phyloP scores from a whole-genome alignment of 2,888 invertebrate species.

The Isoperla grammatica region DNA sequence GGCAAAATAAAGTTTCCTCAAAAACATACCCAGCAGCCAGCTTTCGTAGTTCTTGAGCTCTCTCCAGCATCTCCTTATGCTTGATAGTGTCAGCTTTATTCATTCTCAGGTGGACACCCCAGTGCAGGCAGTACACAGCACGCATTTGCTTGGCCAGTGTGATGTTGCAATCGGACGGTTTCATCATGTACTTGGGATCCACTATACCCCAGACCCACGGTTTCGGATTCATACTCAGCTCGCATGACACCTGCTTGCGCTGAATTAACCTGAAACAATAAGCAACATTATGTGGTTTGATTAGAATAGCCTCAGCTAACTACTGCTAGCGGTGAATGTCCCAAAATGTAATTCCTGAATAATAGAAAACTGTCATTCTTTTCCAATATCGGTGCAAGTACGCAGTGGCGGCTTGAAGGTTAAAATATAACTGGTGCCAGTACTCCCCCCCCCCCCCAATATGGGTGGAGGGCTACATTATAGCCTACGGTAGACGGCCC shows the following conservation, averaged over 20 bases:
- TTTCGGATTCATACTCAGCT: slow-evolving; percentile 37
- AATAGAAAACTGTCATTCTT: too few relatives aligned
- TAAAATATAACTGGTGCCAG: too few relatives aligned
- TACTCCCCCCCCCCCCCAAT: too few relatives aligned
- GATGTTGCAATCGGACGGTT: slow-evolving; percentile 31
- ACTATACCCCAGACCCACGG: slow-evolving; percentile 41
- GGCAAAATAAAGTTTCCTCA: too few relatives aligned
- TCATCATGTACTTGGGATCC: slow-evolving; percentile 41
- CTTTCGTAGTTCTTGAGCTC: too few relatives aligned
- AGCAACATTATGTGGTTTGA: neutral
- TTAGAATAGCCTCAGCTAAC: too few relatives aligned
- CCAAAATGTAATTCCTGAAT: too few relatives aligned
- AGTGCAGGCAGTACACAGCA: neutral
- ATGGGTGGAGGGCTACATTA: too few relatives aligned
- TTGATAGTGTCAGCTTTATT: neutral
- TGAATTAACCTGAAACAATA: slow-evolving; percentile 42
- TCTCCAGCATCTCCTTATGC: neutral
- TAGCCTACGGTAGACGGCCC: too few relatives aligned
- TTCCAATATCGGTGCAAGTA: too few relatives aligned
- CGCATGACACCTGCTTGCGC: slow-evolving; percentile 43
- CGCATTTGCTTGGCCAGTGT: neutral
- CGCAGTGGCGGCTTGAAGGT: too few relatives aligned
- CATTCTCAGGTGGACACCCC: slow-evolving; percentile 5
- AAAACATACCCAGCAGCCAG: neutral
- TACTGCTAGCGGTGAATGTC: too few relatives aligned